Evolutionary conservation across 2,113 vertebrate species (phyloP), one percentile per base, ranked within the genome.

Genomic region (Dascyllus trimaculatus): DNA sequence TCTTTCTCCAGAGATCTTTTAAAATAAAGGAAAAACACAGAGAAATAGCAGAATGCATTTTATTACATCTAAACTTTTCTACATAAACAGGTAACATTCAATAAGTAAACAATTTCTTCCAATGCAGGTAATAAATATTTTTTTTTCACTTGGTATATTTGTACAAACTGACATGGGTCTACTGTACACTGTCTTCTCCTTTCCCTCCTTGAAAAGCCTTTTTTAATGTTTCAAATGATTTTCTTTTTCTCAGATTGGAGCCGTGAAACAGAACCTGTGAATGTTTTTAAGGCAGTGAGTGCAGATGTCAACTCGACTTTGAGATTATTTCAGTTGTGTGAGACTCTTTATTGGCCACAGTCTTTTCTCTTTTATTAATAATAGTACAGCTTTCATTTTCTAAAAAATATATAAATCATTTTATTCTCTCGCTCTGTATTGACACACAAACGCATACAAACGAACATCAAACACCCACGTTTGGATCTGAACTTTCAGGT

Each of bases 71-170:
- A 98, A 97, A 98, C 95, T 95, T 95, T 95, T 97, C 97, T 98
- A 98, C 97, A 98, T 96, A 96, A 98, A 98, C 97, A 97, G 93
- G 95, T 96, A 97, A 99, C 97, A 98, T 98, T 98, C 97, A 98
- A 96, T 96, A 97, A 93, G 96, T 97, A 97, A 98, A 98, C 96
- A 97, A 95, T 96, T 95, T 96, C 93, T 95, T 97, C 91, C 96
- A 97, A 97, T 96, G 97, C 96, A 97, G 95, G 97, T 98, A 98
- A 98, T 99, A 97, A 99, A 99, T 98, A 98, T 97, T 96, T 96
- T 96, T 96, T 96, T 96, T 96, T 95, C 95, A 97, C 97, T 94
- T 96, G 94, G 95, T 97, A 96, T 96, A 87, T 98, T 97, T 96
- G 96, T 98, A 98, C 97, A 98, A 99, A 97, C 95, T 94, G 95